Evolutionary conservation across 1,140 invertebrate genomes (phyloP), one percentile per base, ranked within the genome.

Genomic region (Drosophila nigromelanica): DNA sequence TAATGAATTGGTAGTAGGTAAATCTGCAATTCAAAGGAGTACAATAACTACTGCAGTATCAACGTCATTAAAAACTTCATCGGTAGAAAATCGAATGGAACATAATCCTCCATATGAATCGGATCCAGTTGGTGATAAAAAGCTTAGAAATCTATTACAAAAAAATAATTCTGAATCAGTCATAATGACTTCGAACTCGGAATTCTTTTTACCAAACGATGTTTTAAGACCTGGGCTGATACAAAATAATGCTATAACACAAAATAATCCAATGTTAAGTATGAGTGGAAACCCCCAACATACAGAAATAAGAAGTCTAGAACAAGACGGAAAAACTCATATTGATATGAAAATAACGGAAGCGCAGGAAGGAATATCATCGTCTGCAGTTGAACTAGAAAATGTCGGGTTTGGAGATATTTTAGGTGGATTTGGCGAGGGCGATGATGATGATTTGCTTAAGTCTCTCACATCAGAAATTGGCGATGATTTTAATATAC

Each of bases 401-500:
- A 91, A 89, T 55, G 94, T 94, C 89, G 94, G 93, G 7, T 96
- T 96, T 45, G 95, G 94, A 78, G 95, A 96, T 90, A 95, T 97
- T 90, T 93, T 97, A 60, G 95, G 95, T 39, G 96, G 97, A 56
- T 92, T 97, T 30, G 96, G 95, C 4, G 95, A 97, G 30, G 97
- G 97, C 73, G 97, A 98, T 89, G 97, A 98, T 90, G 97, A 98
- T 89, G 94, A 98, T 67, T 93, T 98, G 12, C 94, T 96, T 93
- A 94, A 93, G 75, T 94, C 93, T 45, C 86, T 94, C 74, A 93
- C 93, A 93, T 97, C 96, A 35, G 96, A 97, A 93, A 96, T 98
- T 93, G 97, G 97, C 12, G 96, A 97, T 87, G 97, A 98, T 92
- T 99, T 99, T 92, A 98, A 99, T 91, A 98, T 99, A 81, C 91